Base-by-base conservation (phyloP, 2,113 vertebrate genomes). In the Ochotona princeps region DNA sequence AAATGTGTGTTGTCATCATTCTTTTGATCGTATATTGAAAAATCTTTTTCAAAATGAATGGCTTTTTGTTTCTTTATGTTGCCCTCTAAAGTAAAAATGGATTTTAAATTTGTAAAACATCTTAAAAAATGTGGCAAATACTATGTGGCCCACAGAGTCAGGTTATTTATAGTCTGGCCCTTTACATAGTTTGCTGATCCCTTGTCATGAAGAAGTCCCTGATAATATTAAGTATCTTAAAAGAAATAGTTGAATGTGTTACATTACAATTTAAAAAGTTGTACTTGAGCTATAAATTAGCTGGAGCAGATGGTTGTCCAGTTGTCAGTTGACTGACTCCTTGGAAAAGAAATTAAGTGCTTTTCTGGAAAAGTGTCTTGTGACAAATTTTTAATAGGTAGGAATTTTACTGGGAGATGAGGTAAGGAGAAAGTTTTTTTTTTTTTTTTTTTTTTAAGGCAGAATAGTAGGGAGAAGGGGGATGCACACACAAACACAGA, bases 161-260 rank as follows among this genome's bases (percentile, higher is more conserved):
- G 30, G 35, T 93, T 89, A 38, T 84, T 85, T 80, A 69, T 35
- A 84, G 0, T 65, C 5, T 47, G 57, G 21, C 13, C 35, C 32
- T 80, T 94, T 66, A 60, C 5, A 49, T 65, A 76, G 70, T 17
- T 82, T 76, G 23, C 11, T 88, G 54, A 70, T 17, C 83, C 35
- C 65, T 83, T 95, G 25, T 8, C 60, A 47, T 84, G 66, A 88
- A 73, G n/a, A 23, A 93, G 84, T 78, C 14, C 20, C 8, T 74
- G 18, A 63, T 5, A 8, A 79, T 92, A 88, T 15, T 66, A 73
- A n/a, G 21, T 78, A 6, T 72, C 83, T 49, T 66, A 18, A 35
- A 8, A 78, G 67, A 47, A 89, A 38, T 44, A 65, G 1, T 44
- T 91, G 69, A 60, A 80, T 76, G 49, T 91, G 83, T 87, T 93